phyloP scores from a whole-genome alignment of 2,888 invertebrate species.

The Geotrupes spiniger region DNA sequence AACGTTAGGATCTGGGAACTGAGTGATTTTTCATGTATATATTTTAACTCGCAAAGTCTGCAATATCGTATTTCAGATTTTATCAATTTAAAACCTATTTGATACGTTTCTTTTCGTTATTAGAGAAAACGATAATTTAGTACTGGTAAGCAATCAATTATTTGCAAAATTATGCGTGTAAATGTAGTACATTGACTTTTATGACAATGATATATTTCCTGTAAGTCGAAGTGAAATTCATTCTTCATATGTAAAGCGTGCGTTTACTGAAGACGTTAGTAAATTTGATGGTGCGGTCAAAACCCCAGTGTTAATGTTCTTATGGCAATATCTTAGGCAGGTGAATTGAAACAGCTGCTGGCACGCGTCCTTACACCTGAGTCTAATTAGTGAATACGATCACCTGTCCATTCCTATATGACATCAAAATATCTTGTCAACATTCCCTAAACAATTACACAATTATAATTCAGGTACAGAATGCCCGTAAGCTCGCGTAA shows the following conservation, averaged over 20 bases:
- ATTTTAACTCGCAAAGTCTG: background rate
- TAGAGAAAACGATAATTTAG: too few species aligned
- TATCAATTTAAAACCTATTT: too few species aligned
- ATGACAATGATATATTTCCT: too few species aligned
- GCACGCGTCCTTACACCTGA: conserved; percentile 49
- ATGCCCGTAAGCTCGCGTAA: too few species aligned
- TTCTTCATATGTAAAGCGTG: too few species aligned
- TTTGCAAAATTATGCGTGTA: too few species aligned
- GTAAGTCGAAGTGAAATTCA: too few species aligned
- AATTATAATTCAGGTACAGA: background rate
- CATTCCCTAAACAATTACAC: conserved; percentile 2
- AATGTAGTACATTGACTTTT: too few species aligned
- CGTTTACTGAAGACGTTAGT: too few species aligned
- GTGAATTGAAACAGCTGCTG: conserved; percentile 46
- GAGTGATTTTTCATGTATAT: conserved; percentile 1
- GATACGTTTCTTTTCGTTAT: too few species aligned
- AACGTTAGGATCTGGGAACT: background rate
- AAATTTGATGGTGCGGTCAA: background rate
- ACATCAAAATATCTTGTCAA: conserved; percentile 10
- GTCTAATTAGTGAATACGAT: conserved; percentile 45
- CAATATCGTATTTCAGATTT: too few species aligned
- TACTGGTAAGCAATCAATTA: too few species aligned
- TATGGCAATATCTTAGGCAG: conserved; percentile 39
- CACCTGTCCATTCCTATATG: conserved; percentile 40
- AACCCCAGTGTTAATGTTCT: conserved; percentile 21